These are phyloP conservation scores for Brachionus manjavacas DNA, from an alignment of 1,140 invertebrate species.

Conservation along the genomic window DNA sequence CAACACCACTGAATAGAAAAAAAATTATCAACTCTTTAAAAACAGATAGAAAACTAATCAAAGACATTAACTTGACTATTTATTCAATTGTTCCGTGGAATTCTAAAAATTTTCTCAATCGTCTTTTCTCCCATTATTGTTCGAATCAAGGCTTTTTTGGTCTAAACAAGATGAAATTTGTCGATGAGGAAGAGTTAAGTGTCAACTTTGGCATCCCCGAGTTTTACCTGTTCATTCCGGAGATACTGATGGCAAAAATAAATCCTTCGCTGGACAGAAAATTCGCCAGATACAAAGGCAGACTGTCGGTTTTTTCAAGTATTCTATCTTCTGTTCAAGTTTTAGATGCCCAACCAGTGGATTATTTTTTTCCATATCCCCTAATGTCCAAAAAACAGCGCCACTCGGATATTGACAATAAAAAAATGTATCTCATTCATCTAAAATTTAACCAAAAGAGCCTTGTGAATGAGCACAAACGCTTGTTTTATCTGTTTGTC, in stretches of 20 bases:
- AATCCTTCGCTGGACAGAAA: neutral
- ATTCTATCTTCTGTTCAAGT: neutral
- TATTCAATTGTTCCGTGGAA: constrained; percentile 39
- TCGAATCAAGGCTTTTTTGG: neutral
- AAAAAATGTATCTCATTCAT: constrained; percentile 23
- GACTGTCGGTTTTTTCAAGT: neutral
- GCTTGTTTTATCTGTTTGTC: constrained; percentile 26
- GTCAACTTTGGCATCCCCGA: neutral
- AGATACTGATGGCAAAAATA: constrained; percentile 26
- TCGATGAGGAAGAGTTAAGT: neutral
- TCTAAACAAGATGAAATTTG: neutral
- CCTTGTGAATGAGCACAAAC: neutral
- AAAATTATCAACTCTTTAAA: neutral
- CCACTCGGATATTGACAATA: neutral
- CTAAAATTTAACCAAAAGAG: constrained; percentile 21
- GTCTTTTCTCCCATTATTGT: neutral
- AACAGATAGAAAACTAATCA: neutral
- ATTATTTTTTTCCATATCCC: constrained; percentile 36
- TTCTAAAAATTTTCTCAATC: constrained; percentile 3
- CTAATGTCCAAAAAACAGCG: neutral
- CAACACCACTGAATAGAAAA: neutral
- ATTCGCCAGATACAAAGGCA: neutral
- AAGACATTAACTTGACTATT: neutral
- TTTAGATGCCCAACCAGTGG: neutral
- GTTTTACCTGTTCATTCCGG: neutral